These are phyloP conservation scores for Daboia siamensis DNA, from an alignment of 2,113 vertebrate genomes.

Conservation along the genomic window DNA sequence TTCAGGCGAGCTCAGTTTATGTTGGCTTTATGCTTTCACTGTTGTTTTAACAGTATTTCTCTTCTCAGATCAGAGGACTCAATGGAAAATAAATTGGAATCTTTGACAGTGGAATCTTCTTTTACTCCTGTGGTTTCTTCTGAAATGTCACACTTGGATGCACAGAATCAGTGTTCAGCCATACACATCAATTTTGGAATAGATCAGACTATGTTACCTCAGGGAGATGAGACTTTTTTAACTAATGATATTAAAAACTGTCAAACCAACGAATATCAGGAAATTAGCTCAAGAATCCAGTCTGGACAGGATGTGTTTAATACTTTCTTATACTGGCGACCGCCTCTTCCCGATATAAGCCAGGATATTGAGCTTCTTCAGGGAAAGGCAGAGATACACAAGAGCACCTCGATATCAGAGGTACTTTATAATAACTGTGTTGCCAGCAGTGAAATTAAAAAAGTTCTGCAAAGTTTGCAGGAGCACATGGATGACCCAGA, in stretches of 20 bases:
- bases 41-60: conserved; percentile 21
- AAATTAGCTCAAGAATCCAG: conserved; percentile 17
- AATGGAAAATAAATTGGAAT: conserved; percentile 33
- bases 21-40: background rate
- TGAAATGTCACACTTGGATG: background rate
- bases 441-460: conserved; percentile 82
- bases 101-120: background rate
- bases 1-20: background rate
- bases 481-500: conserved; percentile 82
- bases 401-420: conserved; percentile 32
- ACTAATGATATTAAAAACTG: background rate
- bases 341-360: conserved; percentile 85
- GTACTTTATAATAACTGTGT: conserved; percentile 58
- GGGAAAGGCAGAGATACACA: conserved; percentile 51
- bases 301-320: conserved; percentile 71
- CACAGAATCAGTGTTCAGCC: background rate
- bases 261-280: background rate
- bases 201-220: background rate
- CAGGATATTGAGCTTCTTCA: conserved; percentile 80
- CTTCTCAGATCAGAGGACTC: conserved; percentile 44
- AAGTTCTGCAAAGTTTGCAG: conserved; percentile 82
- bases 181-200: background rate
- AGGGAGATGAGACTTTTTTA: conserved; percentile 16
- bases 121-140: background rate
- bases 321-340: conserved; percentile 83